These are phyloP conservation scores for Drosophila punjabiensis DNA, from an alignment of 1,140 invertebrate species.

Conservation along the genomic window DNA sequence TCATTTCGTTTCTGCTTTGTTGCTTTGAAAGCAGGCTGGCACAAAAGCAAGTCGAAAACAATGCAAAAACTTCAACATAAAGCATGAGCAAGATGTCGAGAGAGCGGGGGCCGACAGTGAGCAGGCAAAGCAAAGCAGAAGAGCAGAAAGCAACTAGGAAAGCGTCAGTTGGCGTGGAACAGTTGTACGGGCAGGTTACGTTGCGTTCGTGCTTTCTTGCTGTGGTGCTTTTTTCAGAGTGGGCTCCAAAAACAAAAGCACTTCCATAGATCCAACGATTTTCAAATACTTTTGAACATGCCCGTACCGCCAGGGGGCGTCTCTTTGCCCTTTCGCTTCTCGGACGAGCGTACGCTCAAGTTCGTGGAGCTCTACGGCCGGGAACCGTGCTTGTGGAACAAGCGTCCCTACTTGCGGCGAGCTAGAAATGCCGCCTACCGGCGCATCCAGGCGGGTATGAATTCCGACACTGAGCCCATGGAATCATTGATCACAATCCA, in stretches of 20 bases:
- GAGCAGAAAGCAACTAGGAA: slow-evolving; percentile 34
- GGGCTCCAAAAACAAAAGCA: background rate
- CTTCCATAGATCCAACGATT: background rate
- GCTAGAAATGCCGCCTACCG: slow-evolving; percentile 57
- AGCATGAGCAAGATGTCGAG: slow-evolving; percentile 3
- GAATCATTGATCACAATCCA: slow-evolving; percentile 44
- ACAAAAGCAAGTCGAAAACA: background rate
- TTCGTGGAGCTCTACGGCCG: slow-evolving; percentile 65
- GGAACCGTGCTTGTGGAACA: slow-evolving; percentile 67
- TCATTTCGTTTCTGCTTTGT: slow-evolving; percentile 9
- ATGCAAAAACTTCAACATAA: background rate
- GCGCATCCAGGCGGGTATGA: slow-evolving; percentile 62
- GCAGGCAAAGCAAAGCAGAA: slow-evolving; percentile 30
- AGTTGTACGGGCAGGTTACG: slow-evolving; percentile 22
- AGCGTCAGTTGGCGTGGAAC: slow-evolving; percentile 6
- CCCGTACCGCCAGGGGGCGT: background rate
- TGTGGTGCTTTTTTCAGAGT: slow-evolving; percentile 14
- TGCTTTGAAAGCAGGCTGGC: background rate
- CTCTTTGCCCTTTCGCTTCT: slow-evolving; percentile 58
- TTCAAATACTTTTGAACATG: background rate
- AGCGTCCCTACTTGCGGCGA: slow-evolving; percentile 37
- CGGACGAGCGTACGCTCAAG: slow-evolving; percentile 51
- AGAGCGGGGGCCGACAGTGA: slow-evolving; percentile 1
- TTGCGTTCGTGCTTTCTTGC: slow-evolving; percentile 5
- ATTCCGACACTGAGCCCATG: slow-evolving; percentile 13